These are phyloP conservation scores for Heterochromis multidens DNA, from an alignment of 2,113 vertebrate genomes.

Conservation along the genomic window DNA sequence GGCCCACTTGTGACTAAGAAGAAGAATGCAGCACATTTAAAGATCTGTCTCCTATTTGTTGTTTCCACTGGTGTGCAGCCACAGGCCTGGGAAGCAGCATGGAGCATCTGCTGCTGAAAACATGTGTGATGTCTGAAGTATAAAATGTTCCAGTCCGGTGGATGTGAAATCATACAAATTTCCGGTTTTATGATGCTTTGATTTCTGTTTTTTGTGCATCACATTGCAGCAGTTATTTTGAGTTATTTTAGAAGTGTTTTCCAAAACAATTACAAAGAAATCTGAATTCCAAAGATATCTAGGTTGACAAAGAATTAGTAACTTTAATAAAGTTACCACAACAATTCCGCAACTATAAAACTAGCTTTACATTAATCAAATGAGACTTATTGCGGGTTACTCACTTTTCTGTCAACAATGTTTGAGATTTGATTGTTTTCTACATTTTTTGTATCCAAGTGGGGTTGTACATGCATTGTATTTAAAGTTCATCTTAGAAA, in stretches of 20 bases:
- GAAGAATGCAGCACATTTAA: constrained; percentile 24
- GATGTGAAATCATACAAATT: neutral
- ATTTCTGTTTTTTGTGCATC: neutral
- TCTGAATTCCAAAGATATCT: neutral
- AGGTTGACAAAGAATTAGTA: neutral
- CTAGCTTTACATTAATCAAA: neutral
- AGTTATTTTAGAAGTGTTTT: neutral
- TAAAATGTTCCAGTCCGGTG: neutral
- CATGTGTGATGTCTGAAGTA: neutral
- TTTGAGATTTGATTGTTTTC: neutral
- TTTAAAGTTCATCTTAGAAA: neutral
- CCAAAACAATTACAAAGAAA: neutral
- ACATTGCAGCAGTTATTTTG: neutral
- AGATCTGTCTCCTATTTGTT: neutral
- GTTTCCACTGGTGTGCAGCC: neutral
- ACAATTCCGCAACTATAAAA: too few relatives aligned
- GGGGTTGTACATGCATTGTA: neutral
- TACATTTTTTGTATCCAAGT: neutral
- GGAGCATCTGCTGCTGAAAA: neutral
- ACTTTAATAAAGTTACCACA: neutral
- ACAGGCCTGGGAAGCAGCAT: neutral
- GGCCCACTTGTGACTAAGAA: constrained; percentile 37
- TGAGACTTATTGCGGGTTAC: neutral
- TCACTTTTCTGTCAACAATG: neutral
- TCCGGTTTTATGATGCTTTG: neutral